phyloP scores from a whole-genome alignment of 92 coral and sea anemone species.

The Virgularia gustaviana region DNA sequence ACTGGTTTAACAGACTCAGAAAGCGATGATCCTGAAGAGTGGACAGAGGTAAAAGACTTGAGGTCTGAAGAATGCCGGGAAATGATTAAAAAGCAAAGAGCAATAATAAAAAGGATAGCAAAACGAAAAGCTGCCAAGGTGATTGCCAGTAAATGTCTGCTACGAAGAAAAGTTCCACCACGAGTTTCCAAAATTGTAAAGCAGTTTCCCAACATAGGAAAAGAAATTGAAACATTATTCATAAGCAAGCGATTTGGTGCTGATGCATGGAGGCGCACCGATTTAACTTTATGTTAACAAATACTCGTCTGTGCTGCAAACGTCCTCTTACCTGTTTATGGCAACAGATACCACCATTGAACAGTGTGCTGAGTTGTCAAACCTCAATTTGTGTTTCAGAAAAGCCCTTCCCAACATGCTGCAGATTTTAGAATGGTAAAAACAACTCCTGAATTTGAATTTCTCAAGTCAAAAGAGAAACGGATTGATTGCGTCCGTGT shows the following conservation, averaged over 20 bases:
- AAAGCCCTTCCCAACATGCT: slow-evolving; percentile 39
- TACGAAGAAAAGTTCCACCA: slow-evolving; percentile 42
- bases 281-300: slow-evolving; percentile 39
- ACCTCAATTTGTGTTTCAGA: slow-evolving; percentile 38
- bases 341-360: slow-evolving; percentile 43
- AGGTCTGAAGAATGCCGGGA: slow-evolving; percentile 31
- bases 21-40: slow-evolving; percentile 45
- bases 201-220: slow-evolving; percentile 52
- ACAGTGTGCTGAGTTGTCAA: slow-evolving; percentile 38
- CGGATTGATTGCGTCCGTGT: slow-evolving; percentile 39
- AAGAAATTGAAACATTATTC: slow-evolving; percentile 60
- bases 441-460: slow-evolving; percentile 32
- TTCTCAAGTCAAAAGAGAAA: slow-evolving; percentile 20
- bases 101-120: slow-evolving; percentile 20
- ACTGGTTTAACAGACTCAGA: slow-evolving; percentile 34
- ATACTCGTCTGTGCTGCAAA: slow-evolving; percentile 27
- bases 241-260: slow-evolving; percentile 45
- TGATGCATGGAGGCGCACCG: slow-evolving; percentile 67
- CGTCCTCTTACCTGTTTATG: slow-evolving; percentile 29
- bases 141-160: slow-evolving; percentile 39
- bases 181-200: slow-evolving; percentile 43
- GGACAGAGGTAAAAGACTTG: slow-evolving; percentile 36
- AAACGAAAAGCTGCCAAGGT: slow-evolving; percentile 45
- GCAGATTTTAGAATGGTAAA: slow-evolving; percentile 42
- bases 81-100: slow-evolving; percentile 37